Evolutionary conservation across 2,888 invertebrate species (phyloP).

Genomic region (Torymus auratus): DNA sequence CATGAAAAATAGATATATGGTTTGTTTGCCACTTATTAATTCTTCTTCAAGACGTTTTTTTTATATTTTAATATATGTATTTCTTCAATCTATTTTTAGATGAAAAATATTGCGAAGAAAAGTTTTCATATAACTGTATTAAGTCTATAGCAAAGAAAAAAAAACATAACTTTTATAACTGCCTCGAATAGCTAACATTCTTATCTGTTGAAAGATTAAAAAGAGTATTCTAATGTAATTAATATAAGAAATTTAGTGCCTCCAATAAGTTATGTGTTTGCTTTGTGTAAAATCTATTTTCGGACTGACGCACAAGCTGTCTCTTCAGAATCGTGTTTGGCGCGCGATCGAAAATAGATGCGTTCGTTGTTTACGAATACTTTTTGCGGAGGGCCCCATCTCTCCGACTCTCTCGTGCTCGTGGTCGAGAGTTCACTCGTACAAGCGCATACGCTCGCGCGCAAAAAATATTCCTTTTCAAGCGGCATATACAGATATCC

Average conservation of each 20-base stretch:
- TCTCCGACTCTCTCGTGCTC: too few relatives aligned
- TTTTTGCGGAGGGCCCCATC: conserved; percentile 32
- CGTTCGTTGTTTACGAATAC: conserved; percentile 35
- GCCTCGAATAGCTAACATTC: conserved; percentile 14
- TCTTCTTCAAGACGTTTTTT: too few relatives aligned
- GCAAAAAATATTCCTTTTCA: conserved; percentile 14
- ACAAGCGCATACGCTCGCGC: background rate
- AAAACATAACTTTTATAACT: conserved; percentile 24
- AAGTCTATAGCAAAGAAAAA: background rate
- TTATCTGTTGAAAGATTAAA: conserved; percentile 13
- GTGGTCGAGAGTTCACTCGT: background rate
- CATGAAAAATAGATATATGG: too few relatives aligned
- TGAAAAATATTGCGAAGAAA: background rate
- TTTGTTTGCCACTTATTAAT: too few relatives aligned
- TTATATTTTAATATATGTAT: too few relatives aligned
- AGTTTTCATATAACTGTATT: too few relatives aligned
- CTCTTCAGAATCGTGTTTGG: conserved; percentile 20
- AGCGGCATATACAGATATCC: background rate
- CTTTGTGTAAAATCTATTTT: conserved; percentile 59
- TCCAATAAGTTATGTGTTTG: conserved; percentile 31
- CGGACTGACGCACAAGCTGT: conserved; percentile 30
- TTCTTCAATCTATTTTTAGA: background rate
- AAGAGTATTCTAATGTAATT: conserved; percentile 4
- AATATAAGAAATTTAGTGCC: conserved; percentile 9
- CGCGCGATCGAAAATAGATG: conserved; percentile 50